Evolutionary conservation across 2,797 vertebrate genomes (phyloP).

Genomic region (Sebastes cheni): DNA sequence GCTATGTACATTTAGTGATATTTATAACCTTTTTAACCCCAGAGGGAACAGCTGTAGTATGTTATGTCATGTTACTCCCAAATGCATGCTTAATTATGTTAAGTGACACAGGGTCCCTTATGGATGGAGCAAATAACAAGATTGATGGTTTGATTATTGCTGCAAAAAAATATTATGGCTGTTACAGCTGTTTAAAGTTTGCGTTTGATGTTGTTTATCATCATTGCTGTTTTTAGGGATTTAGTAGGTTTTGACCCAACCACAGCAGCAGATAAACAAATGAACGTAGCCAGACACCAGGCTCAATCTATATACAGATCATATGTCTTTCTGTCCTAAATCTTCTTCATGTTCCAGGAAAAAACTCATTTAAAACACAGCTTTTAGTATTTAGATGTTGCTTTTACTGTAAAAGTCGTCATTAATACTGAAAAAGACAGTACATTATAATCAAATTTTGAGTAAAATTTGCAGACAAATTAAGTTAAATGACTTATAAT

Average conservation of each 20-base stretch:
- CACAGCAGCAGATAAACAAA: not conserved
- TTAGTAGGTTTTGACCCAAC: not conserved
- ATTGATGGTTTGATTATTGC: slow-evolving; percentile 2
- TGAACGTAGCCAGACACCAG: not conserved
- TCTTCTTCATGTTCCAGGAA: not conserved
- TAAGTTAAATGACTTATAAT: too few species aligned
- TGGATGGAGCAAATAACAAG: not conserved
- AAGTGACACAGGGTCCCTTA: not conserved
- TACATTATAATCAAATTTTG: too few species aligned
- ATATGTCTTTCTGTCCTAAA: not conserved
- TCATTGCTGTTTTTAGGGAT: slow-evolving; percentile 9
- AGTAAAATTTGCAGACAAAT: too few species aligned
- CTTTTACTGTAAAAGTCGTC: too few species aligned
- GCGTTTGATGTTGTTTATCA: slow-evolving; percentile 4
- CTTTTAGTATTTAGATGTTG: too few species aligned
- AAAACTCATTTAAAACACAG: not conserved
- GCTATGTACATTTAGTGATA: slow-evolving; percentile 36
- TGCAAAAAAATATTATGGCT: not conserved
- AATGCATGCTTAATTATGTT: not conserved
- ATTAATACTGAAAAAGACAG: too few species aligned
- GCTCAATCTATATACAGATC: not conserved
- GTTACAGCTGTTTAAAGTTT: slow-evolving; percentile 2
- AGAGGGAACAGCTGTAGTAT: slow-evolving; percentile 28
- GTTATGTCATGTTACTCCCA: slow-evolving; percentile 7
- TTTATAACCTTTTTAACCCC: slow-evolving; percentile 41